Base-by-base conservation (phyloP, 2,797 vertebrate genomes). In the Falco novaeseelandiae region DNA sequence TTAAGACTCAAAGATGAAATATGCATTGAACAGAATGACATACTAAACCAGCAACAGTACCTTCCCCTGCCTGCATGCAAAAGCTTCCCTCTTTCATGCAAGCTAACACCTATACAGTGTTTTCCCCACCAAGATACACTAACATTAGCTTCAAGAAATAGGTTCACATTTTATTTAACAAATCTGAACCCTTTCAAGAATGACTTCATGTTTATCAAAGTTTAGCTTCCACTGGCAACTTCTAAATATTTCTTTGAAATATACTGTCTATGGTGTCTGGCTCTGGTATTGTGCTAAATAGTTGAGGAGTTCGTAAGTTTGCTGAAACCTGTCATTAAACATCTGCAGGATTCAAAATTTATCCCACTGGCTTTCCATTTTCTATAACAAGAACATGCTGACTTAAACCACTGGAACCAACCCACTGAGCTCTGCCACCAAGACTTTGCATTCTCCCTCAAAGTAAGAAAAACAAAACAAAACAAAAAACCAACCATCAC, bases 261-360 rank as follows among this genome's bases (percentile, higher is more conserved):
- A 74, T 32, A 73, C 48, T 70, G 48, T 57, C 82, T 72, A 23
- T 36, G 61, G 89, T 73, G 76, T 69, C 82, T 96, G 94, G 88
- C 84, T 89, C 86, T 79, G 83, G 58, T 49, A 26, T 32, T 59
- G 84, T 4, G 9, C 70, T 73, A 59, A 92, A 93, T 93, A 92
- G 36, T 36, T 94, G 84, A 80, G 70, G 90, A 84, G 67, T 66
- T 86, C 0, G 36, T 87, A 90, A 91, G 61, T 81, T 95, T 95
- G 86, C 83, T 85, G 65, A 95, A 97, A 94, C 96, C 93, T 81
- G 73, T 97, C 83, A 96, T 97, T 97, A 97, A 87, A 61, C 93
- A 95, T 95, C 96, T 96, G 97, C 85, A 96, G 78, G 49, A 95
- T 74, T 85, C 79, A 80, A 67, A 87, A 59, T 58, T 70, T 61